These are phyloP conservation scores for Platycheirus albimanus DNA, from an alignment of 2,888 invertebrate species.

Conservation along the genomic window DNA sequence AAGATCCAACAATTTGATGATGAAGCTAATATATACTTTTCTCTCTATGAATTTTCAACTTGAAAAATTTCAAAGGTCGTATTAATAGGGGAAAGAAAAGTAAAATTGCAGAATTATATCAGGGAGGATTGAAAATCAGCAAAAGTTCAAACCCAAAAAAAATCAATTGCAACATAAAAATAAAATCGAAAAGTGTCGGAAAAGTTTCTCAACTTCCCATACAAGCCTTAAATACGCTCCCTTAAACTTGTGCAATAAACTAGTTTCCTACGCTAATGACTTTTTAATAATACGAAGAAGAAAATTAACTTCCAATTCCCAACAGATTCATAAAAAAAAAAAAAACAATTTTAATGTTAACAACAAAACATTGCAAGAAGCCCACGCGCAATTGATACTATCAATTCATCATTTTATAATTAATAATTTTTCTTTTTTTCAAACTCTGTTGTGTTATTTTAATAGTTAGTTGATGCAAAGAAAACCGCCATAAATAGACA, in stretches of 20 bases:
- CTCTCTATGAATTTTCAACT: too few relatives aligned
- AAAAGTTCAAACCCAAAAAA: background rate
- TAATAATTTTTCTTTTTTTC: conserved; percentile 6
- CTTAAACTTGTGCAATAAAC: conserved; percentile 8
- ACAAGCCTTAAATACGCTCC: background rate
- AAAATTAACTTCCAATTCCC: background rate
- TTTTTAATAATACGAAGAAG: conserved; percentile 19
- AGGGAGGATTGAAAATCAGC: too few relatives aligned
- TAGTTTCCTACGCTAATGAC: conserved; percentile 7
- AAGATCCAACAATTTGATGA: too few relatives aligned
- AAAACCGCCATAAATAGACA: background rate
- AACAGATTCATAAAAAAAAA: background rate
- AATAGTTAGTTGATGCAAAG: background rate
- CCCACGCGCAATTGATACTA: conserved; percentile 23
- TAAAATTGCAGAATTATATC: too few relatives aligned
- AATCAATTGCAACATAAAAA: background rate
- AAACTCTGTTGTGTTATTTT: conserved; percentile 17
- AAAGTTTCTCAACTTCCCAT: background rate
- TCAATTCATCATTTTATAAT: conserved; percentile 43
- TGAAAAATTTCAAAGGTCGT: too few relatives aligned
- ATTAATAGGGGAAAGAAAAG: too few relatives aligned
- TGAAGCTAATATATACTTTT: too few relatives aligned
- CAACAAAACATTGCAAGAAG: conserved; percentile 10
- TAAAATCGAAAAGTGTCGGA: too few relatives aligned
- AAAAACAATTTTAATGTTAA: background rate